Evolutionary conservation across 2,797 vertebrate genomes (phyloP), one percentile per base, ranked within the genome.

Genomic region (Peromyscus aztecus): DNA sequence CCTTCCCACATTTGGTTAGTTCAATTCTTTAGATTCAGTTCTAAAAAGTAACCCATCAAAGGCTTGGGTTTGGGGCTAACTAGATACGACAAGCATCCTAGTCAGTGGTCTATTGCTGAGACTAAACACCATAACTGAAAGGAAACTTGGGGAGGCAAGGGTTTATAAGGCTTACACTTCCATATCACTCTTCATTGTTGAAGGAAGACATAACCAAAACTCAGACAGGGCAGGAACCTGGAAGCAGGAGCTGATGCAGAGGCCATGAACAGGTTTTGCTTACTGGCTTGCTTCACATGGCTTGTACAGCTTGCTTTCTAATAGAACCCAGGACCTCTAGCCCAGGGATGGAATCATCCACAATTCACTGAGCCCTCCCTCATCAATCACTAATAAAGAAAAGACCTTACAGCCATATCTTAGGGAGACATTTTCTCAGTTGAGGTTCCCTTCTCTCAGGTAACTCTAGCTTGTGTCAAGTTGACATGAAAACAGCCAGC

Each of bases 1-100:
- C 21, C 77, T 87, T 83, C 59, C 43, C 43, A 43, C 3, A 77
- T 90, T 96, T 85, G 23, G 31, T 73, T 90, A 61, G 43, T 89
- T 90, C 65, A 93, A 84, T 81, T 77, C 46, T 95, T 96, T 52
- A 91, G 13, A 49, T 91, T 87, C 46, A 90, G 65, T 84, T 96
- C 89, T 71, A 94, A 59, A 84, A 91, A 75, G 29, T 67, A 95
- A 93, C 12, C 13, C 16, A 9, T 57, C 31, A 61, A 87, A 71
- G 75, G 7, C 46, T 90, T 80, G 31, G n/a, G 84, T 84, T 92
- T 73, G 9, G 12, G 27, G 11, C 1, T 73, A 76, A 6, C 73
- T 82, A 95, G 3, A 43, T 67, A 67, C 27, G 10, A 57, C 52
- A 95, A 82, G 14, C 63, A 9, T 71, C 63, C 31, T 49, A 67